A percentile compares a stretch with the other conserved stretches of the same genome.
These are phyloP conservation scores for Rallus limicola DNA, from an alignment of 2,113 vertebrate species.

Conservation along the genomic window DNA sequence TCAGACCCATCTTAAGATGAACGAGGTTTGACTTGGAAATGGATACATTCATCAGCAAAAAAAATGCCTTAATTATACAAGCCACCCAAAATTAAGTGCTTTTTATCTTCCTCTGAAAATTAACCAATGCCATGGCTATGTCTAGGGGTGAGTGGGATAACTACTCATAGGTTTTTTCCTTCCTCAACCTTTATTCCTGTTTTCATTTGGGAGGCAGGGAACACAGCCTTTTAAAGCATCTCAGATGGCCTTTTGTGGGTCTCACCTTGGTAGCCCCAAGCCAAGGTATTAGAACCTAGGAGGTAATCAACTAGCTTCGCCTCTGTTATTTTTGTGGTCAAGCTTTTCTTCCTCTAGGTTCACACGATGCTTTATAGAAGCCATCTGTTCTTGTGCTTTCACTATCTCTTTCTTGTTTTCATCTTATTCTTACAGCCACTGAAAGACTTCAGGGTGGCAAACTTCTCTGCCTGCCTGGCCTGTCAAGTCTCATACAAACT, in stretches of 20 bases:
- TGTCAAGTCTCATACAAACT: background rate
- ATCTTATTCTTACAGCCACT: background rate
- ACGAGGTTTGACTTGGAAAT: background rate
- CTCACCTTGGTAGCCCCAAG: background rate
- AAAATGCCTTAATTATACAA: background rate
- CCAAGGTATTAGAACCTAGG: background rate
- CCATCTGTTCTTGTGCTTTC: background rate
- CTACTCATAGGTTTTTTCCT: background rate
- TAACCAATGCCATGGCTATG: background rate
- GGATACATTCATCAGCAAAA: background rate
- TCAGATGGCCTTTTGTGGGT: background rate
- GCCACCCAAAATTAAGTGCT: background rate
- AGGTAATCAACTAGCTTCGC: background rate
- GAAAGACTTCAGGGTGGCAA: background rate
- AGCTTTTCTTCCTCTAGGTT: background rate
- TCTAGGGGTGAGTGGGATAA: background rate
- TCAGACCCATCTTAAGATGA: background rate
- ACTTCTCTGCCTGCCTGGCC: background rate
- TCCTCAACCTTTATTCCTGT: background rate
- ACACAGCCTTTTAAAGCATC: background rate
- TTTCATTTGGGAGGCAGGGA: background rate
- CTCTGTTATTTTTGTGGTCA: background rate
- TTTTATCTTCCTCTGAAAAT: background rate
- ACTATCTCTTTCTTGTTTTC: background rate
- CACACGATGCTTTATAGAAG: background rate